Conservation (phyloP, 2,113 vertebrate species). For the Zosterops borbonicus region DNA sequence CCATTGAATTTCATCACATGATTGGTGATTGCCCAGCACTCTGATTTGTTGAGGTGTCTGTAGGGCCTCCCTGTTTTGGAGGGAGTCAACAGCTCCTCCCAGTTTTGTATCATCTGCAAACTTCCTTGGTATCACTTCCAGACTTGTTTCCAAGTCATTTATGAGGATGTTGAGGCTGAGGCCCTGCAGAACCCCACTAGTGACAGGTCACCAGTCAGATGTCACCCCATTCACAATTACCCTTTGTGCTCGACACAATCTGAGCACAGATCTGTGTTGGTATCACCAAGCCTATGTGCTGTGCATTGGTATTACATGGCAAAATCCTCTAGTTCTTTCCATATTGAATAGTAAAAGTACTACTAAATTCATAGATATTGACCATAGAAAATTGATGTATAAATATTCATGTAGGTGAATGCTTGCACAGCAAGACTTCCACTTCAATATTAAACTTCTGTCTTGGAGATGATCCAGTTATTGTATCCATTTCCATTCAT, state of each 20-base stretch:
- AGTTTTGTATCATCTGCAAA: background rate
- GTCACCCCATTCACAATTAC: rapidly evolving
- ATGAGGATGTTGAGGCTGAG: background rate
- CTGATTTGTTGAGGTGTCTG: background rate
- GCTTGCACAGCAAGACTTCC: background rate
- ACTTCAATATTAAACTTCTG: background rate
- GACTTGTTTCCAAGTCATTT: background rate
- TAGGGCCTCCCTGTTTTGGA: background rate
- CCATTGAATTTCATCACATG: rapidly evolving
- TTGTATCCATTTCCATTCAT: background rate
- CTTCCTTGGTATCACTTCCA: background rate
- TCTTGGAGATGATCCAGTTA: background rate
- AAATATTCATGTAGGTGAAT: background rate
- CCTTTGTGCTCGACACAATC: rapidly evolving
- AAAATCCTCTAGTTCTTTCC: background rate
- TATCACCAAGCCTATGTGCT: background rate
- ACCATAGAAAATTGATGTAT: background rate
- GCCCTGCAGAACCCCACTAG: background rate
- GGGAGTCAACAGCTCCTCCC: too few relatives aligned
- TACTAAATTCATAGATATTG: background rate
- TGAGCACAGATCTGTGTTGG: background rate
- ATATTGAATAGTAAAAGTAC: background rate
- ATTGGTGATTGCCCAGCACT: too few relatives aligned
- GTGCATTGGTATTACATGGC: background rate
- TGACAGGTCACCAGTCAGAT: too few relatives aligned